Conservation (phyloP, 2,797 vertebrate genomes). For the Huso huso region DNA sequence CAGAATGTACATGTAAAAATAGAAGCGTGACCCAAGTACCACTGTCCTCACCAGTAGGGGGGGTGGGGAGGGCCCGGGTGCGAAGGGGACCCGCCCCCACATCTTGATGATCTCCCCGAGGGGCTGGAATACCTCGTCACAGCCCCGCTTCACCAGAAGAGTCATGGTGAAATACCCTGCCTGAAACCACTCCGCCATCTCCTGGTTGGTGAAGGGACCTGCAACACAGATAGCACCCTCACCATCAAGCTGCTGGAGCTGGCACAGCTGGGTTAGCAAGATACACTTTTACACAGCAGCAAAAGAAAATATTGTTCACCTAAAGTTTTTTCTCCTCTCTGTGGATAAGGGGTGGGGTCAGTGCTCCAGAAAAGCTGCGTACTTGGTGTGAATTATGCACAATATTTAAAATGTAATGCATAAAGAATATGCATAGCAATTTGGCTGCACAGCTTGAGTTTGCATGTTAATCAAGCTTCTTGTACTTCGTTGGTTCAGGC, state of each 20-base stretch:
- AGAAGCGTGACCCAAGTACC: background rate
- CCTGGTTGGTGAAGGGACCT: constrained; percentile 96
- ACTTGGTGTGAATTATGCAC: too few species aligned
- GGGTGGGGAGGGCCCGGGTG: constrained; percentile 75
- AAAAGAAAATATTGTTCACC: too few species aligned
- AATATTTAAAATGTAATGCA: too few species aligned
- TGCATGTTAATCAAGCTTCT: too few species aligned
- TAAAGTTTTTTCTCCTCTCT: too few species aligned
- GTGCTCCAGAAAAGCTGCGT: too few species aligned
- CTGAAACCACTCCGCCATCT: constrained; percentile 98
- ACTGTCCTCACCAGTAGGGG: constrained; percentile 73
- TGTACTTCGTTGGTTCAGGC: too few species aligned
- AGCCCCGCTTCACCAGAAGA: constrained; percentile 89
- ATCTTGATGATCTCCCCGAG: constrained; percentile 96
- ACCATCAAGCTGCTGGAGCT: background rate
- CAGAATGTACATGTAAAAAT: background rate
- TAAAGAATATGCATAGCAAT: too few species aligned
- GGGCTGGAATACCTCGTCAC: constrained; percentile 91
- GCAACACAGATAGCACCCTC: constrained; percentile 17
- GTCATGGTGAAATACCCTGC: constrained; percentile 98
- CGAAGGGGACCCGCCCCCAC: constrained; percentile 94
- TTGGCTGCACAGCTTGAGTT: too few species aligned
- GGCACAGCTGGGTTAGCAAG: too few species aligned
- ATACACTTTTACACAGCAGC: too few species aligned
- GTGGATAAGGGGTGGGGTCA: too few species aligned